phyloP scores from a whole-genome alignment of 2,113 vertebrate genomes.

The Siniperca knerii region DNA sequence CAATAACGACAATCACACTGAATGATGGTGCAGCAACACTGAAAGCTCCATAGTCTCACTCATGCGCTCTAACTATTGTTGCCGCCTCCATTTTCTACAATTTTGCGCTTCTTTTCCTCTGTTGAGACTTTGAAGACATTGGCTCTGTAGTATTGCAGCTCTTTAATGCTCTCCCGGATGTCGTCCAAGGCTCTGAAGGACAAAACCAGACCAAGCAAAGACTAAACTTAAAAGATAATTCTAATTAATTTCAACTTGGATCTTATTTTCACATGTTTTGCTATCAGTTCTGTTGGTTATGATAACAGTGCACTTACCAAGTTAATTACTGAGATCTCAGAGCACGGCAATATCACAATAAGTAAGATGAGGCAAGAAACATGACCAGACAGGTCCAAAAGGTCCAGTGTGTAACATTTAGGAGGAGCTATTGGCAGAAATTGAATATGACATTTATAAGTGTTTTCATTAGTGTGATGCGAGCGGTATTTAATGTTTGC shows the following conservation, averaged over 20 bases:
- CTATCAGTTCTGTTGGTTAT: neutral
- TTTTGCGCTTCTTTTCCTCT: constrained; percentile 88
- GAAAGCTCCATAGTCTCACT: neutral
- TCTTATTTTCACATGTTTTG: neutral
- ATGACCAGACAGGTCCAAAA: neutral
- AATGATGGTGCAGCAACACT: neutral
- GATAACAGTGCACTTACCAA: too few relatives aligned
- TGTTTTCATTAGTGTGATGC: too few relatives aligned
- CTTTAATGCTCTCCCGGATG: constrained; percentile 96
- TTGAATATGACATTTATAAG: too few relatives aligned
- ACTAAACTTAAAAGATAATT: too few relatives aligned
- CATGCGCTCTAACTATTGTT: constrained; percentile 71
- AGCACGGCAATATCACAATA: neutral
- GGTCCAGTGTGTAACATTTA: too few relatives aligned
- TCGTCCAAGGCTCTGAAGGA: constrained; percentile 91
- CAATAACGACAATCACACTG: neutral
- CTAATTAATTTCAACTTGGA: neutral
- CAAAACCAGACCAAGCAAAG: neutral
- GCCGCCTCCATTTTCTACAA: constrained; percentile 87
- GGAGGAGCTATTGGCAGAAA: too few relatives aligned
- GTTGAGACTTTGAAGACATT: constrained; percentile 90
- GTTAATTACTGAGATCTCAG: neutral
- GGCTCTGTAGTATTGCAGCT: constrained; percentile 94
- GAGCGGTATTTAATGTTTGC: too few relatives aligned
- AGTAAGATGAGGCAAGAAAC: neutral